phyloP scores from a whole-genome alignment of 37 sponge, comb jelly and placozoan genomes.

The Corticium candelabrum region DNA sequence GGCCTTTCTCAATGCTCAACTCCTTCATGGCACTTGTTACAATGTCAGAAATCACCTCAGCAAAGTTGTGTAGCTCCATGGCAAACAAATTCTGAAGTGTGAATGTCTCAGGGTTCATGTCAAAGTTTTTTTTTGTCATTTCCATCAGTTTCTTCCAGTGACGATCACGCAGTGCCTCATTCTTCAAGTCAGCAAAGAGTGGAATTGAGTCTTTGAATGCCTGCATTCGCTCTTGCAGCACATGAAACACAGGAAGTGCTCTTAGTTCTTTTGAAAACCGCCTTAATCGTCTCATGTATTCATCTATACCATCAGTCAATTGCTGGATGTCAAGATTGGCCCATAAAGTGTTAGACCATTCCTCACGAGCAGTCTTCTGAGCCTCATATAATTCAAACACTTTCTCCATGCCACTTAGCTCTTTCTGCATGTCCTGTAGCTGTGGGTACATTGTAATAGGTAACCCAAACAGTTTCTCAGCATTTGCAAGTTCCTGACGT shows the following conservation, averaged over 20 bases:
- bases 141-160: slow-evolving; percentile 99
- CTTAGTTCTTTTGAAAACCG: slow-evolving; percentile 93
- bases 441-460: slow-evolving; percentile 82
- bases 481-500: slow-evolving; percentile 87
- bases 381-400: slow-evolving; percentile 82
- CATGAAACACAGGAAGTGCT: slow-evolving; percentile 70
- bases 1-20: slow-evolving; percentile 93
- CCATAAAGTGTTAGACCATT: slow-evolving; percentile 96
- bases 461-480: slow-evolving; percentile 96
- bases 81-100: slow-evolving; percentile 96
- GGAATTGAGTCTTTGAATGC: slow-evolving; percentile 98
- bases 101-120: slow-evolving; percentile 99
- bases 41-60: slow-evolving; percentile 94
- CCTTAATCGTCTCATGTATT: slow-evolving; percentile 63
- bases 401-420: slow-evolving; percentile 54
- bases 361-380: slow-evolving; percentile 89
- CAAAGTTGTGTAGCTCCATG: slow-evolving; percentile 96
- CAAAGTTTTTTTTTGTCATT: slow-evolving; percentile 91
- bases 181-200: slow-evolving; percentile 93
- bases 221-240: slow-evolving; percentile 92
- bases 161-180: slow-evolving; percentile 89
- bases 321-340: slow-evolving; percentile 86
- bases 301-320: slow-evolving; percentile 88
- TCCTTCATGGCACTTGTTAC: slow-evolving; percentile 96
- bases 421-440: slow-evolving; percentile 75